A percentile compares a stretch with the other conserved stretches of the same genome.
phyloP scores from a whole-genome alignment of 2,888 invertebrate species.

The Heliconius aoede region DNA sequence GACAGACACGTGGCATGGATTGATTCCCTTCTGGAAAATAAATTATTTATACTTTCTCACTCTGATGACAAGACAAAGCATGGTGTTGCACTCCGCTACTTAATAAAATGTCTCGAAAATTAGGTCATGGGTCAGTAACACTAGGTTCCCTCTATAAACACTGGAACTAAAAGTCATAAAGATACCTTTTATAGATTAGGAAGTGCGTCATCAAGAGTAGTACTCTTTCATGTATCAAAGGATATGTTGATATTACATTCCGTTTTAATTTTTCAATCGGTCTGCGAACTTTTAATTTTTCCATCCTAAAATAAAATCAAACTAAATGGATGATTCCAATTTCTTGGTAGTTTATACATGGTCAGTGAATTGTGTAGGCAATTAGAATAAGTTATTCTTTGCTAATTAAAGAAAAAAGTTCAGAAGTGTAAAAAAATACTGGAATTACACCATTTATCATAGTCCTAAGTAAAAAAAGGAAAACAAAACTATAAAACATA shows the following conservation, averaged over 20 bases:
- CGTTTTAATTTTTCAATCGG: conserved; percentile 67
- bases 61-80: background rate
- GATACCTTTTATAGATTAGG: conserved; percentile 85
- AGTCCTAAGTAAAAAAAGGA: no score
- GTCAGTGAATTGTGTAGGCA: no score
- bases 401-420: background rate
- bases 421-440: no score
- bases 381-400: background rate
- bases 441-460: no score
- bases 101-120: no score
- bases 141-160: no score
- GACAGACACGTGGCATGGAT: background rate
- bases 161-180: background rate
- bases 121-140: no score
- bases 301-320: conserved; percentile 60
- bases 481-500: no score
- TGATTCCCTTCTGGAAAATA: background rate
- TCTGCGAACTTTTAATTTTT: conserved; percentile 64
- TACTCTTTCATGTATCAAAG: conserved; percentile 87
- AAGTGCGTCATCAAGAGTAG: conserved; percentile 85
- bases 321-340: background rate
- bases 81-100: no score
- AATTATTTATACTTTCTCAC: background rate
- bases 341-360: no score
- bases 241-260: conserved; percentile 85